phyloP scores from a whole-genome alignment of 2,797 vertebrate genomes.

The Phoxinus dragarum region DNA sequence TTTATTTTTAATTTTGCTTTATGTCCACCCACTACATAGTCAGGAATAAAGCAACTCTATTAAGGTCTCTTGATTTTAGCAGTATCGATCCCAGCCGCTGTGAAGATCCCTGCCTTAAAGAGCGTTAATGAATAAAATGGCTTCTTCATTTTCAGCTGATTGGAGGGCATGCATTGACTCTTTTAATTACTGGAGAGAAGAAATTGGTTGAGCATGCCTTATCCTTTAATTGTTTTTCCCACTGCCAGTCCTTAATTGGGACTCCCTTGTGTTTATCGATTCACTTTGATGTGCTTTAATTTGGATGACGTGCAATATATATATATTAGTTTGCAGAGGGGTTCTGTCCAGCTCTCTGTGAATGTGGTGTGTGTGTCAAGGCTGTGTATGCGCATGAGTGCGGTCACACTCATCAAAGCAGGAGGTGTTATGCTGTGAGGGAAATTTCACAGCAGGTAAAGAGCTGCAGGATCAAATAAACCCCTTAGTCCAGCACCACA shows the following conservation, averaged over 20 bases:
- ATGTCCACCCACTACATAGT: slow-evolving; percentile 22
- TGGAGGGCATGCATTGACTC: slow-evolving; percentile 82
- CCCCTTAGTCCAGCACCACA: slow-evolving; percentile 16
- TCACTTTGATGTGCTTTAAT: slow-evolving; percentile 84
- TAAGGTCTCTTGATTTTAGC: slow-evolving; percentile 14
- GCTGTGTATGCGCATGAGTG: slow-evolving; percentile 2
- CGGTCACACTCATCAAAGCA: slow-evolving; percentile 9
- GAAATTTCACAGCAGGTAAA: slow-evolving; percentile 34
- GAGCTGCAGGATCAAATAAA: slow-evolving; percentile 45
- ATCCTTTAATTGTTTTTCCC: slow-evolving; percentile 85
- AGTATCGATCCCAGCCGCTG: slow-evolving; percentile 12
- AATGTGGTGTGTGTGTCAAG: slow-evolving; percentile 6
- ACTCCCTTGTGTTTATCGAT: slow-evolving; percentile 84
- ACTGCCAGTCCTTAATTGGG: slow-evolving; percentile 82
- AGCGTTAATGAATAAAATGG: slow-evolving; percentile 51
- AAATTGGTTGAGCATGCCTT: slow-evolving; percentile 84
- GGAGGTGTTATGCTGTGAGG: slow-evolving; percentile 7
- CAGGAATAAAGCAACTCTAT: slow-evolving; percentile 17
- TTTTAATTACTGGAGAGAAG: slow-evolving; percentile 86
- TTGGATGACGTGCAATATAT: slow-evolving; percentile 77
- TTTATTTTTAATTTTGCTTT: not conserved
- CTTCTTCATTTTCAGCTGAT: slow-evolving; percentile 77
- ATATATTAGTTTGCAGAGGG: slow-evolving; percentile 62
- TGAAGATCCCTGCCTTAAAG: slow-evolving; percentile 26
- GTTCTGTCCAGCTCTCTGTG: slow-evolving; percentile 60